Conservation (phyloP, 2,888 invertebrate genomes). For the Noctua janthina region DNA sequence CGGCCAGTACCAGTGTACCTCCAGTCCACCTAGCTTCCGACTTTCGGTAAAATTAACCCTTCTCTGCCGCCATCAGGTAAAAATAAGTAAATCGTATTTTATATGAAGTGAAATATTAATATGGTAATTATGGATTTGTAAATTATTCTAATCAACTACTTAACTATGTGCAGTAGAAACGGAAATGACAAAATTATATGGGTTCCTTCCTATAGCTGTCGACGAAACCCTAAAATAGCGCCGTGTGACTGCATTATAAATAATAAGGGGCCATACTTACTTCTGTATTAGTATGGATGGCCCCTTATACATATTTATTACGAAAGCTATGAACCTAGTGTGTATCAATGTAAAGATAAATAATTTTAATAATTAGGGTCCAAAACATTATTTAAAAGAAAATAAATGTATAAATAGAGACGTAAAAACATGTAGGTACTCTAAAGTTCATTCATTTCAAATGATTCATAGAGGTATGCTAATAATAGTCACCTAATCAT, state of each 20-base stretch:
- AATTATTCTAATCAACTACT: slow-evolving; percentile 19
- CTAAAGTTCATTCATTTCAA: slow-evolving; percentile 5
- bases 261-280: slow-evolving; percentile 22
- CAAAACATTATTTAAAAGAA: neutral
- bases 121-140: neutral
- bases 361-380: neutral
- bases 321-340: slow-evolving; percentile 2
- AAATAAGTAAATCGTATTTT: slow-evolving; percentile 6
- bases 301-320: neutral
- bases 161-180: slow-evolving; percentile 27
- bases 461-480: slow-evolving; percentile 49
- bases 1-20: too few species aligned
- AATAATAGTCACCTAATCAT: slow-evolving; percentile 48
- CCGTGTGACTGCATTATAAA: slow-evolving; percentile 41
- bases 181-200: slow-evolving; percentile 51
- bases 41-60: neutral
- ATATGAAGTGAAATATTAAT: neutral
- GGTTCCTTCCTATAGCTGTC: slow-evolving; percentile 47
- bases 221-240: slow-evolving; percentile 56
- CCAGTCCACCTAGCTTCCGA: neutral
- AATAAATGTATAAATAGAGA: neutral
- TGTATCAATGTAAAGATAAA: neutral
- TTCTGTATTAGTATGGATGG: neutral
- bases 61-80: neutral
- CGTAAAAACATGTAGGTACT: neutral